Conservation (phyloP, 2,797 vertebrate genomes). For the Sebastolobus alascanus region DNA sequence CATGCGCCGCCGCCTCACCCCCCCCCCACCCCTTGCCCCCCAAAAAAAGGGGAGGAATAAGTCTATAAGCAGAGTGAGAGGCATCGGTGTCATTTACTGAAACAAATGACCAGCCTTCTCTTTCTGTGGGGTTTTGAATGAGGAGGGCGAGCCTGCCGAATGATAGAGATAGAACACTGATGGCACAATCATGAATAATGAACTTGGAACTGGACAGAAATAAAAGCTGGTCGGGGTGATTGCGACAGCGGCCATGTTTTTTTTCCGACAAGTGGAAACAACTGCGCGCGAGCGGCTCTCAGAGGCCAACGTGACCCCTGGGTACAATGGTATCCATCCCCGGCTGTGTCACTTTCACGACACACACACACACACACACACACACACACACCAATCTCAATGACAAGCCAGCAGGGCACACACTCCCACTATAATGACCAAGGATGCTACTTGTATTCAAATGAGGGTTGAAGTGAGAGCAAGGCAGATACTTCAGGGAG, state of each 20-base stretch:
- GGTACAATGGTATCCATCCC: slow-evolving; percentile 69
- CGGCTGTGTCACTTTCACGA: slow-evolving; percentile 72
- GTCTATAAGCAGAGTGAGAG: slow-evolving; percentile 82
- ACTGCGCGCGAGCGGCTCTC: slow-evolving; percentile 52
- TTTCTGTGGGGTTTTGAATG: slow-evolving; percentile 74
- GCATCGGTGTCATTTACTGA: slow-evolving; percentile 87
- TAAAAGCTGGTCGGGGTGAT: slow-evolving; percentile 71
- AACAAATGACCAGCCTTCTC: slow-evolving; percentile 79
- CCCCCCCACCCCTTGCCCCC: slow-evolving; percentile 31
- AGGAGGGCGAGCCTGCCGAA: slow-evolving; percentile 70
- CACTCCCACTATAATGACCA: slow-evolving; percentile 77
- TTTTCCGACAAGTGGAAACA: slow-evolving; percentile 50
- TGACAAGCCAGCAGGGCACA: slow-evolving; percentile 79
- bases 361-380: neutral
- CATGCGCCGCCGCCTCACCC: slow-evolving; percentile 71
- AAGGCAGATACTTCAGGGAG: slow-evolving; percentile 82
- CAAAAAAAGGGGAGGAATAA: slow-evolving; percentile 74
- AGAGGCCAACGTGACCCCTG: slow-evolving; percentile 77
- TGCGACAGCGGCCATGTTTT: slow-evolving; percentile 57
- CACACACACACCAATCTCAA: slow-evolving; percentile 67
- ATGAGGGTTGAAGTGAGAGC: slow-evolving; percentile 84
- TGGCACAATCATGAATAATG: slow-evolving; percentile 84
- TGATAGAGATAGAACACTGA: slow-evolving; percentile 81
- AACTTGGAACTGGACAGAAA: slow-evolving; percentile 78
- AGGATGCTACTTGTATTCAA: slow-evolving; percentile 84